Conservation (phyloP, 2,888 invertebrate species). For the Spilosoma lubricipeda region DNA sequence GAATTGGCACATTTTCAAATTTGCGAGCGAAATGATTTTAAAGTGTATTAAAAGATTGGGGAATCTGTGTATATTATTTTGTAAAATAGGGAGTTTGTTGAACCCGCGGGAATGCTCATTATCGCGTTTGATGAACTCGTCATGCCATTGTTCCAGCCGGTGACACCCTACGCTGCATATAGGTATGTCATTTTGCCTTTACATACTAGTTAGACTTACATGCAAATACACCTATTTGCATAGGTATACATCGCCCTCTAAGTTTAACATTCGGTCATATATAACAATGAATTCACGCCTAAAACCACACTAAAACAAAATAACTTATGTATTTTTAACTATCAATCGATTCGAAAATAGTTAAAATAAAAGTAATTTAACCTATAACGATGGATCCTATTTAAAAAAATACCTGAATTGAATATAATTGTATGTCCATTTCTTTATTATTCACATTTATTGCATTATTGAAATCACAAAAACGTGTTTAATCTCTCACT, state of each 20-base stretch:
- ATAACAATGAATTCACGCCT: neutral
- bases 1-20: conserved; percentile 66
- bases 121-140: conserved; percentile 82
- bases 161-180: conserved; percentile 61
- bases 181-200: conserved; percentile 42
- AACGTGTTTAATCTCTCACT: too few relatives aligned
- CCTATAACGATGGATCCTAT: too few relatives aligned
- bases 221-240: conserved; percentile 13
- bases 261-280: neutral
- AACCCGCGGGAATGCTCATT: conserved; percentile 83
- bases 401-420: too few relatives aligned
- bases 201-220: conserved; percentile 23
- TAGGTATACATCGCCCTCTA: neutral
- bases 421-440: too few relatives aligned
- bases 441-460: too few relatives aligned
- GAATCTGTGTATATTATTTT: conserved; percentile 73
- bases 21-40: conserved; percentile 60
- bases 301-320: neutral
- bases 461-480: too few relatives aligned
- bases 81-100: conserved; percentile 82
- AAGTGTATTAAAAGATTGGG: conserved; percentile 59
- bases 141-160: conserved; percentile 76
- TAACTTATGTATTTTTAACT: too few relatives aligned
- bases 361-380: too few relatives aligned
- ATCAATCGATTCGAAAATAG: too few relatives aligned